Conservation (phyloP, 2,113 vertebrate genomes). For the Hucho hucho region DNA sequence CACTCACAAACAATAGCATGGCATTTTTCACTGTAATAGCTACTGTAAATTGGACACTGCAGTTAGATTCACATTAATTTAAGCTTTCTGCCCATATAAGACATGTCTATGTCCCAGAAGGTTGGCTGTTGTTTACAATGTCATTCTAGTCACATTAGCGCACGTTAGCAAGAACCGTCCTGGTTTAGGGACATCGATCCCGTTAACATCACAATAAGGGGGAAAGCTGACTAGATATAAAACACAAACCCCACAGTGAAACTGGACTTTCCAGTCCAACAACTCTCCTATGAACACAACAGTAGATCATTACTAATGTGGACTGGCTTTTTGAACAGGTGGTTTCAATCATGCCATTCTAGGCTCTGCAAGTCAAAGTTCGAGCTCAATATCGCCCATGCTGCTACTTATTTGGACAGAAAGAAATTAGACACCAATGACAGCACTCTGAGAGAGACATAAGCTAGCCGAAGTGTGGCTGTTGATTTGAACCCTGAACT, state of each 20-base stretch:
- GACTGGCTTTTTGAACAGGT: constrained; percentile 43
- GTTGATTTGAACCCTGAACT: constrained; percentile 18
- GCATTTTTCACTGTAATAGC: too few relatives aligned
- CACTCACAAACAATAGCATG: too few relatives aligned
- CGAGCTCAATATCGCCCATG: background rate
- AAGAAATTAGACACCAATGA: background rate
- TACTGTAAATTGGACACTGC: too few relatives aligned
- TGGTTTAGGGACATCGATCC: too few relatives aligned
- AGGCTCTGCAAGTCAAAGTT: background rate
- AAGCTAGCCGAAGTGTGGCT: background rate
- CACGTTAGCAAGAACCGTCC: too few relatives aligned
- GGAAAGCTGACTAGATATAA: constrained; percentile 30
- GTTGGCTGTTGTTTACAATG: too few relatives aligned
- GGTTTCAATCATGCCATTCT: constrained; percentile 41
- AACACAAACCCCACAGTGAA: constrained; percentile 13
- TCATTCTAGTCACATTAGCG: too few relatives aligned
- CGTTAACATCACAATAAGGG: constrained; percentile 12
- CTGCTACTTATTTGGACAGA: background rate
- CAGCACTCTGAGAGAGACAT: background rate
- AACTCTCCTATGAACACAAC: constrained; percentile 26
- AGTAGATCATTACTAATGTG: constrained; percentile 30
- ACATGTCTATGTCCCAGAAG: too few relatives aligned
- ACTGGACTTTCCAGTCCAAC: constrained; percentile 28
- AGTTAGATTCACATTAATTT: too few relatives aligned
- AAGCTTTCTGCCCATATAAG: too few relatives aligned